A percentile compares a stretch with the other conserved stretches of the same genome.
These are phyloP conservation scores for Poeciliopsis presidionis DNA, from an alignment of 2,797 vertebrate genomes.

Conservation along the genomic window DNA sequence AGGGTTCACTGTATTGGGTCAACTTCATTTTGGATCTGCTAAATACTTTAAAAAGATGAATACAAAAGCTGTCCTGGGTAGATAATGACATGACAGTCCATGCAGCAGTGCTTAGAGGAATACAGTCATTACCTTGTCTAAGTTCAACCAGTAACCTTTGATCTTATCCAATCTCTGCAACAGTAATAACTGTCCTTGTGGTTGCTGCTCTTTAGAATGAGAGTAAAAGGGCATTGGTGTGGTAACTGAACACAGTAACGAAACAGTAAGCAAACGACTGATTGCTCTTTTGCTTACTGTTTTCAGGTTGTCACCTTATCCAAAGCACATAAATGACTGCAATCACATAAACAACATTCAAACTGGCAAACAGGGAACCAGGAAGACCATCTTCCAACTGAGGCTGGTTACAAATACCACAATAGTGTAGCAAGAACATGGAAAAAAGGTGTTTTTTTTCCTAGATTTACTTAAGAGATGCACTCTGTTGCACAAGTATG, in stretches of 20 bases:
- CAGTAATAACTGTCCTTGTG: slow-evolving; percentile 63
- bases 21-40: slow-evolving; percentile 25
- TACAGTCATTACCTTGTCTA: slow-evolving; percentile 52
- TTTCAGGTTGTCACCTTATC: slow-evolving; percentile 42
- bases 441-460: neutral
- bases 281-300: slow-evolving; percentile 57
- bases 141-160: slow-evolving; percentile 64
- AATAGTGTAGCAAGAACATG: neutral
- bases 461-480: neutral
- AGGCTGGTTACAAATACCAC: neutral
- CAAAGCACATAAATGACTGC: slow-evolving; percentile 51
- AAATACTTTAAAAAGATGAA: slow-evolving; percentile 43
- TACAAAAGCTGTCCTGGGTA: slow-evolving; percentile 6
- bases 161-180: slow-evolving; percentile 61
- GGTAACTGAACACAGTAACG: slow-evolving; percentile 43
- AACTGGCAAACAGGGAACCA: neutral
- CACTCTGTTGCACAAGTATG: neutral
- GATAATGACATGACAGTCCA: slow-evolving; percentile 70
- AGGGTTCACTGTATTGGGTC: neutral
- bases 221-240: slow-evolving; percentile 57
- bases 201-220: slow-evolving; percentile 53
- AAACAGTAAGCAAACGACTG: slow-evolving; percentile 49
- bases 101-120: slow-evolving; percentile 54
- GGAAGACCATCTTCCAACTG: neutral
- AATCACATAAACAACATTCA: slow-evolving; percentile 26